Evolutionary conservation across 2,888 invertebrate species (phyloP), one percentile per base, ranked within the genome.

Genomic region (Mythimna albipuncta): DNA sequence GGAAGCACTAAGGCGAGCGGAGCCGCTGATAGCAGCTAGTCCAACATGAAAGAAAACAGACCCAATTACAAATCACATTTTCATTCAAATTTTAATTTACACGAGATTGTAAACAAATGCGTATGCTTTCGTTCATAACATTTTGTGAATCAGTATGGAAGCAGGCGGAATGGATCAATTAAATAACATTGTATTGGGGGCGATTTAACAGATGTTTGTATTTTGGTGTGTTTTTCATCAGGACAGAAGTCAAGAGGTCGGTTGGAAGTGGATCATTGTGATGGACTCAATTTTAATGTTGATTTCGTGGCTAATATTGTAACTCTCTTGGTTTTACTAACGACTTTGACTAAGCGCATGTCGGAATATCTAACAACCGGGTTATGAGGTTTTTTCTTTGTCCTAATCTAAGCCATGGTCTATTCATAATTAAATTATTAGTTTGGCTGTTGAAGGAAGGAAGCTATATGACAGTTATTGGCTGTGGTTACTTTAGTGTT

Each of bases 81-180:
- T 54, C 54, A 64, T 65, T 77, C 68, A 65, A 32, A 54, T n/a
- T 69, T 55, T 57, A 62, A 71, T 62, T 58, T n/a, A 58, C 69
- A 32, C 38, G 54, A 44, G 6, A 64, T 52, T 38, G 21, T 62
- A 58, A 77, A 65, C 54, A 77, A 67, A 19, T 38, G 41, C 41
- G 67, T 35, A 26, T 44, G 57, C 44, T 0, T 58, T 55, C 52
- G 13, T 54, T 58, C 59, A 26, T 54, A 67, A 61, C 6, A 50
- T 19, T 71, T 52, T 55, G 19, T 58, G 26, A 64, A 79, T 68
- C 32, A 68, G 44, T 62, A 64, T 59, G 72, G 21, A 55, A 52
- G 26, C 79, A 67, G 57, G 1, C 13, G 59, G 52, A 7, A 6
- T 11, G 21, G 55, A 59, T 77, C 67, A 69, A 52, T 58, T n/a